Evolutionary conservation across 2,797 vertebrate species (phyloP), one percentile per base, ranked within the genome.

Genomic region (Hoplostethus atlanticus): DNA sequence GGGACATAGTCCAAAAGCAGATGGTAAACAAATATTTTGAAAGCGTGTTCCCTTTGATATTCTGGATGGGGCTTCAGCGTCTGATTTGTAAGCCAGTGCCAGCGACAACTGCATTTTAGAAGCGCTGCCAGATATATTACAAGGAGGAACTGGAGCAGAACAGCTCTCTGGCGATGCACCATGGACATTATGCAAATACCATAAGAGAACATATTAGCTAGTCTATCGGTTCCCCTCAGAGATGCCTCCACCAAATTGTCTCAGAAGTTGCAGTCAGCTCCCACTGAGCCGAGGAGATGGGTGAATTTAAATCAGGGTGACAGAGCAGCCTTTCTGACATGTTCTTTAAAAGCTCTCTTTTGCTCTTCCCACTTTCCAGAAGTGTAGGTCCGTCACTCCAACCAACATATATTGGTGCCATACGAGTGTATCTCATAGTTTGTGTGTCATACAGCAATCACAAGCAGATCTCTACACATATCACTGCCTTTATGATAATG

Each of bases 151-250:
- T 93, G 92, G 91, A 94, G 94, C 93, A 93, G 93, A 94, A 93
- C 92, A 87, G 89, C 90, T 92, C 77, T 90, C 85, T 91, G 93
- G 91, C 92, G 87, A 94, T 91, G 91, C 86, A 91, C 87, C 86
- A 81, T 73, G 87, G 92, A 93, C 91, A 91, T 93, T 95, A 94
- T 94, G 93, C 93, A 94, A 94, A 94, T 92, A 92, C 90, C 85
- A 80, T 86, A 85, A 87, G 91, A 92, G 91, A 93, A 93, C 86
- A 89, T 93, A 93, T 93, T 93, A 95, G 92, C 91, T 86, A 90
- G 91, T 92, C 93, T 92, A 91, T 92, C 89, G 84, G 87, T 89
- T 91, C 87, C 88, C 87, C 83, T 93, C 86, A 84, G 90, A 90
- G 89, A 92, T 85, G 89, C 88, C 81, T 86, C 84, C 80, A 89